Evolutionary conservation across 2,797 vertebrate genomes (phyloP), one percentile per base, ranked within the genome.

Genomic region (Gambusia yucatana): DNA sequence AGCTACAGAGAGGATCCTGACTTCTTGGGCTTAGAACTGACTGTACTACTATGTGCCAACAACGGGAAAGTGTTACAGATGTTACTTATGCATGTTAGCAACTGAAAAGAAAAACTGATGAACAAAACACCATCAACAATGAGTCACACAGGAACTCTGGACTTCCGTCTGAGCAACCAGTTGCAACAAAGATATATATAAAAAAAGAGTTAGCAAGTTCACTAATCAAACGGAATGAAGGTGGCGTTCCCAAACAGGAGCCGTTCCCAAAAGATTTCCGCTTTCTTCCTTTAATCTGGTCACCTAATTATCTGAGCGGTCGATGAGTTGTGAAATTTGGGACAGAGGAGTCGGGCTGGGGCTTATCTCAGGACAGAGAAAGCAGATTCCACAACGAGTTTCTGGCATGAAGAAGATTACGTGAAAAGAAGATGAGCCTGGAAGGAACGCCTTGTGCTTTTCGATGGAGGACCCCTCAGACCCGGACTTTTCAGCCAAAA

Each of bases 141-240:
- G 43, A 74, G 17, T 52, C 41, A 39, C 9, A 77, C 77, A 86
- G 86, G 82, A 92, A 89, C 74, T 84, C 0, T 4, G 48, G 2
- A 88, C 82, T 85, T 85, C 86, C 78, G 36, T 71, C 1, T 33
- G 1, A 4, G 83, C 48, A 73, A 79, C 50, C 0, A 1, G 28
- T 77, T 83, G 69, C 81, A 76, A 71, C 33, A 75, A 73, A 82
- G 87, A 84, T 81, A 39, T 2, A 33, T 39, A 39, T 39, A 39
- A 8, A 50, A 0, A 75, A 81, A 81, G 17, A 17, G 71, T 91
- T 90, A 75, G 84, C 78, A 89, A 89, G 84, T 59, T 3, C 33
- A 61, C 2, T 33, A 44, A 33, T 28, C 36, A 30, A 72, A 59
- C 33, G 5, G 50, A 13, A 7, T 25, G 47, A 8, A 80, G 82